Evolutionary conservation across 1,140 invertebrate species (phyloP).

Genomic region (Metaphire vulgaris): DNA sequence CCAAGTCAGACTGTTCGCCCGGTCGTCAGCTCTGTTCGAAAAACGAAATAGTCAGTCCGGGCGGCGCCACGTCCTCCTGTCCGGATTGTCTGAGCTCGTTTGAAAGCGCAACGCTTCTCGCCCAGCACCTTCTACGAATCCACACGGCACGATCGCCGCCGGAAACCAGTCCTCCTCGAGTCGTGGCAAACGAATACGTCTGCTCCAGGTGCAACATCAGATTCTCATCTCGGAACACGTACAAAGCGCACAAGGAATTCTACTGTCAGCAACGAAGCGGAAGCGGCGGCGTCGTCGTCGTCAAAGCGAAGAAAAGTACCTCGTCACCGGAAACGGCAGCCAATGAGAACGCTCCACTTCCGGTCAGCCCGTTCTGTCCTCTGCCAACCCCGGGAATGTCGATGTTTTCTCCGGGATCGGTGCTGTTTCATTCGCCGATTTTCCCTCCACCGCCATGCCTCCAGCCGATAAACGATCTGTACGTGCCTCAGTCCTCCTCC

Average conservation of each 20-base stretch:
- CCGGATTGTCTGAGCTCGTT: slow-evolving; percentile 84
- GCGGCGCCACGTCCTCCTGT: slow-evolving; percentile 54
- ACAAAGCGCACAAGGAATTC: slow-evolving; percentile 82
- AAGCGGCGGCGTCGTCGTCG: neutral
- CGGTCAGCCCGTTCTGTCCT: neutral
- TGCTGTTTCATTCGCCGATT: slow-evolving; percentile 29
- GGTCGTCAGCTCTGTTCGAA: neutral
- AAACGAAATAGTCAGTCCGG: slow-evolving; percentile 10
- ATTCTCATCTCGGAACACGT: slow-evolving; percentile 78
- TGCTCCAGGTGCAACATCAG: slow-evolving; percentile 92
- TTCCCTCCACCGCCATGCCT: slow-evolving; percentile 56
- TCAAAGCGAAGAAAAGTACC: neutral
- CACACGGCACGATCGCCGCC: slow-evolving; percentile 54
- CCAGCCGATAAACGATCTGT: slow-evolving; percentile 52
- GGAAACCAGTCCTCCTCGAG: neutral
- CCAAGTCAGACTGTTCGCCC: too few species aligned
- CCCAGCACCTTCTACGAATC: slow-evolving; percentile 88
- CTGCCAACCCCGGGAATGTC: slow-evolving; percentile 16
- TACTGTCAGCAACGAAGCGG: slow-evolving; percentile 81
- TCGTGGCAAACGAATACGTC: slow-evolving; percentile 55
- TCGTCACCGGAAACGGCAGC: neutral
- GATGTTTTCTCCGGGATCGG: slow-evolving; percentile 26
- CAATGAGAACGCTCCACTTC: neutral
- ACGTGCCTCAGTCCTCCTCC: slow-evolving; percentile 51
- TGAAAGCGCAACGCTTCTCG: slow-evolving; percentile 85